Percentiles rank a stretch among this genome's conserved stretches.
These are phyloP conservation scores for Bedellia somnulentella DNA, from an alignment of 2,888 invertebrate species.

Conservation along the genomic window DNA sequence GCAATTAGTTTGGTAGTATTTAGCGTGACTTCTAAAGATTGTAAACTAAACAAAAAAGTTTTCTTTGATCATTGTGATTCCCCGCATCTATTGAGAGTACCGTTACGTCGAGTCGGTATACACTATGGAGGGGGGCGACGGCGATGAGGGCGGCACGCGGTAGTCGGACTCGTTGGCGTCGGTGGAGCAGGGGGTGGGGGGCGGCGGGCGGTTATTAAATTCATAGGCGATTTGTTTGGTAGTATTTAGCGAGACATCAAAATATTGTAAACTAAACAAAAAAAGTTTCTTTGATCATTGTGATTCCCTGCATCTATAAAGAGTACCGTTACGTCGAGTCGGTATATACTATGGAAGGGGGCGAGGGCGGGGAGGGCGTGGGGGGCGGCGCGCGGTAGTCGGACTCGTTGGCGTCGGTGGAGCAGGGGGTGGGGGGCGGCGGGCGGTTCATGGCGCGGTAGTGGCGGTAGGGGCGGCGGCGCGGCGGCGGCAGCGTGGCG, in stretches of 20 bases:
- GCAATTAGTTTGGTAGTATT: no score
- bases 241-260: no score
- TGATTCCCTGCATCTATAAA: no score
- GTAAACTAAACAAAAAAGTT: no score
- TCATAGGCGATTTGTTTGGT: no score
- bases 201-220: conserved; percentile 86
- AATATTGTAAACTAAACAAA: no score
- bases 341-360: conserved; percentile 38
- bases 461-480: conserved; percentile 69
- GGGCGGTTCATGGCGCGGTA: conserved; percentile 83
- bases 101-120: conserved; percentile 68
- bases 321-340: no score
- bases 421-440: conserved; percentile 93
- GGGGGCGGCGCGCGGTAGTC: conserved; percentile 77
- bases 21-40: no score
- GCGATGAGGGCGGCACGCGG: conserved; percentile 85
- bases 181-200: conserved; percentile 93
- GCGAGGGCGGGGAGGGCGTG: conserved; percentile 85
- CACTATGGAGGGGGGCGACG: conserved; percentile 55
- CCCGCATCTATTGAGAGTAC: no score
- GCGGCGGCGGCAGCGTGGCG: conserved; percentile 74
- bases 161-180: conserved; percentile 87
- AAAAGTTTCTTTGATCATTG: no score
- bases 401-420: conserved; percentile 90
- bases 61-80: no score